phyloP scores from a whole-genome alignment of 2,113 vertebrate species.

The Ranitomeya variabilis region DNA sequence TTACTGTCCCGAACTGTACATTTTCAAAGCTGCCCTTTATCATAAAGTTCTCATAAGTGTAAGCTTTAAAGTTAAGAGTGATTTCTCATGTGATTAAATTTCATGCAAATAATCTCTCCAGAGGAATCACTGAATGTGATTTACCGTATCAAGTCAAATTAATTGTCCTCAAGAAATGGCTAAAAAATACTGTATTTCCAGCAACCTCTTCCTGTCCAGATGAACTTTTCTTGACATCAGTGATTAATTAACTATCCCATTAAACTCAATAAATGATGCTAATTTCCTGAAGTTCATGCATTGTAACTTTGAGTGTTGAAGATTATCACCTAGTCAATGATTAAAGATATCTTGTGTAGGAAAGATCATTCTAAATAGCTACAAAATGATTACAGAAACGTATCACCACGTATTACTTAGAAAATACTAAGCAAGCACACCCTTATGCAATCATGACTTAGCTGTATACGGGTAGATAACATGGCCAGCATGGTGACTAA shows the following conservation, averaged over 20 bases:
- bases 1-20: neutral
- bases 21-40: slow-evolving; percentile 4
- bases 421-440: too few species aligned
- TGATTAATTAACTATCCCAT: slow-evolving; percentile 11
- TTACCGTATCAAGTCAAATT: neutral
- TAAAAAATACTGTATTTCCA: neutral
- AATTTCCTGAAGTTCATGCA: neutral
- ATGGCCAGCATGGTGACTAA: too few species aligned
- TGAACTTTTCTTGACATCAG: slow-evolving; percentile 8
- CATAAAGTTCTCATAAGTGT: neutral
- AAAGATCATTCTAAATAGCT: neutral
- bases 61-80: neutral
- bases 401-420: too few species aligned
- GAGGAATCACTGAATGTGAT: neutral
- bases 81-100: neutral
- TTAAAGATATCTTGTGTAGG: neutral
- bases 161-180: slow-evolving; percentile 12
- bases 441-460: too few species aligned
- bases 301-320: neutral
- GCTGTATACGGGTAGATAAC: too few species aligned
- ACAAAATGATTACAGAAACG: neutral
- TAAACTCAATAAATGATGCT: slow-evolving; percentile 8
- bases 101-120: neutral
- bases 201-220: slow-evolving; percentile 4
- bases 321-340: neutral